phyloP scores from a whole-genome alignment of 2,888 invertebrate genomes.

The Eupithecia dodoneata region DNA sequence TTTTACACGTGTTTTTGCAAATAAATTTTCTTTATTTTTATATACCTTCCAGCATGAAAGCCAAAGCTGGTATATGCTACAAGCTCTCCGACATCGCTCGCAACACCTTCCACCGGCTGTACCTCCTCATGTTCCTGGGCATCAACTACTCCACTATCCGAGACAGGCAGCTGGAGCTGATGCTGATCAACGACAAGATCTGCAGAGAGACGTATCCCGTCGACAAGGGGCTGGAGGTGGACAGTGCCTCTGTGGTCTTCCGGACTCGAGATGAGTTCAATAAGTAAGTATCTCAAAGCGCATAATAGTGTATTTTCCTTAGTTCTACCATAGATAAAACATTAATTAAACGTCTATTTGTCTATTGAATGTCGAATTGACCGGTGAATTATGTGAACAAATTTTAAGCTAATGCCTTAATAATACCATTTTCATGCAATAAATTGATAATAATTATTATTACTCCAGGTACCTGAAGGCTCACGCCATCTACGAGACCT shows the following conservation, averaged over 20 bases:
- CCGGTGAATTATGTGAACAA: too few species aligned
- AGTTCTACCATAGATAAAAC: too few species aligned
- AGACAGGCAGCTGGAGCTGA: constrained; percentile 70
- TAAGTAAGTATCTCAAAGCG: constrained; percentile 53
- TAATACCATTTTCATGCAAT: too few species aligned
- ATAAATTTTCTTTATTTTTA: too few species aligned
- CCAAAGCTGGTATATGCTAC: constrained; percentile 66
- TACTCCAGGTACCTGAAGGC: constrained; percentile 65
- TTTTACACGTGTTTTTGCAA: too few species aligned
- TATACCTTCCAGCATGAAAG: constrained; percentile 61
- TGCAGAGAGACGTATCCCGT: constrained; percentile 70
- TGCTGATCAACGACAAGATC: constrained; percentile 66
- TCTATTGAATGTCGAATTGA: too few species aligned
- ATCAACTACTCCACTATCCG: constrained; percentile 66
- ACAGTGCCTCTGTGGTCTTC: constrained; percentile 73
- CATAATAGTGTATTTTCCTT: too few species aligned
- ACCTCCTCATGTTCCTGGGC: constrained; percentile 76
- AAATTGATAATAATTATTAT: too few species aligned
- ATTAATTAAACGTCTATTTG: too few species aligned
- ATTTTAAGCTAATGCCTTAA: too few species aligned
- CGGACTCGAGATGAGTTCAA: constrained; percentile 65
- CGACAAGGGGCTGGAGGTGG: constrained; percentile 59
- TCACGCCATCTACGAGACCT: constrained; percentile 63
- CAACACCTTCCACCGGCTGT: constrained; percentile 63
- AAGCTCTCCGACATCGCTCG: constrained; percentile 64